Evolutionary conservation across 2,113 vertebrate genomes (phyloP).

Genomic region (Brachypteracias leptosomus): DNA sequence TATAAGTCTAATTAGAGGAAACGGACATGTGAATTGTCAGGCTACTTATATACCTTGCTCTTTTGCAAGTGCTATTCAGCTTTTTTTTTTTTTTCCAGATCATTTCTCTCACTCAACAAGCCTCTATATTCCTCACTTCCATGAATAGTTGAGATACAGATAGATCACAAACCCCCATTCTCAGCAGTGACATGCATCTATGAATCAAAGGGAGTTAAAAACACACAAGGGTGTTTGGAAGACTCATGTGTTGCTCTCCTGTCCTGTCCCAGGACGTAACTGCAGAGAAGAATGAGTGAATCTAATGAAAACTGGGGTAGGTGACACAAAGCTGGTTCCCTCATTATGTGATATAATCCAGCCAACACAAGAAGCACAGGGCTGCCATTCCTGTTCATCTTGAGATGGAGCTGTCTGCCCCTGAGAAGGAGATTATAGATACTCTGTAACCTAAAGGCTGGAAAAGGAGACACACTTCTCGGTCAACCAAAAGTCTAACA

Average conservation of each 20-base stretch:
- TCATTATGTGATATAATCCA: background rate
- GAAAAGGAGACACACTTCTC: background rate
- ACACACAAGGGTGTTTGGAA: background rate
- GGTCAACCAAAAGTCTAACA: background rate
- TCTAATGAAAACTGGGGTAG: background rate
- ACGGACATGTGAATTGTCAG: background rate
- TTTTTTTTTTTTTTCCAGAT: background rate
- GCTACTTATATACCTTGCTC: background rate
- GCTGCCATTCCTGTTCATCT: background rate
- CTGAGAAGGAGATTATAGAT: background rate
- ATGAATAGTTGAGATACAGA: background rate
- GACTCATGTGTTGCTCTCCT: background rate
- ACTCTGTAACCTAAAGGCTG: background rate
- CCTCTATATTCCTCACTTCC: background rate
- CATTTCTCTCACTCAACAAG: background rate
- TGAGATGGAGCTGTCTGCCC: background rate
- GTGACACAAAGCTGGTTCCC: fast-evolving
- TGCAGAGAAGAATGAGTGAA: fast-evolving
- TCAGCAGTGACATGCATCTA: background rate
- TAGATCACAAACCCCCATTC: background rate
- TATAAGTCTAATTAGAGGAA: background rate
- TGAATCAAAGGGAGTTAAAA: background rate
- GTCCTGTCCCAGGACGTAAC: background rate
- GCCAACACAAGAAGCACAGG: fast-evolving
- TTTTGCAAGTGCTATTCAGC: background rate